Evolutionary conservation across 92 coral and sea anemone species (phyloP).

Genomic region (Galaxea fascicularis): DNA sequence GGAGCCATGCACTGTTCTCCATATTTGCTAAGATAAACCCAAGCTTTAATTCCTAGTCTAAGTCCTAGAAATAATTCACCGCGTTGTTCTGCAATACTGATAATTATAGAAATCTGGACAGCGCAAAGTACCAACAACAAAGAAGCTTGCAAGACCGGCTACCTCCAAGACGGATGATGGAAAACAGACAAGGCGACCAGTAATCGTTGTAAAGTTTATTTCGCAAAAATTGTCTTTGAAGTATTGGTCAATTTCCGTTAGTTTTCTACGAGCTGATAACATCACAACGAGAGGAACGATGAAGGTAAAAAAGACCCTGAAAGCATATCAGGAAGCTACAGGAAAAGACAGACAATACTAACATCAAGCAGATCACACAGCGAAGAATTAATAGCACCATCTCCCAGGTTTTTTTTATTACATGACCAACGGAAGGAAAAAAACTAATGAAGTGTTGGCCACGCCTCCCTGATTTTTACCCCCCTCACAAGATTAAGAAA

Average conservation of each 20-base stretch:
- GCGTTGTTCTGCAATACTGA: not conserved
- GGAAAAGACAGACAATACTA: not conserved
- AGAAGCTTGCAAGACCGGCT: not conserved
- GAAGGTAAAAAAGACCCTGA: not conserved
- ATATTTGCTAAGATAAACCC: not conserved
- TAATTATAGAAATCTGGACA: slow-evolving; percentile 12
- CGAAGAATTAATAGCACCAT: not conserved
- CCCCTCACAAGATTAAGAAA: slow-evolving; percentile 56
- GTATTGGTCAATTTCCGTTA: not conserved
- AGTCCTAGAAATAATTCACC: not conserved
- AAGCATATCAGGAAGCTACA: not conserved
- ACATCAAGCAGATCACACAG: not conserved
- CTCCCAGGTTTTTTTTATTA: not conserved
- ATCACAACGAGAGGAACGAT: not conserved
- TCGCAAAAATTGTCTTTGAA: not conserved
- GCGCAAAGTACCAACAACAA: slow-evolving; percentile 6
- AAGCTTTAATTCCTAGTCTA: not conserved
- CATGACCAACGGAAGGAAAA: slow-evolving; percentile 57
- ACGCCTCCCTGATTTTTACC: slow-evolving; percentile 49
- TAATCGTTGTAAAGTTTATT: not conserved
- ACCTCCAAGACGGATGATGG: slow-evolving; percentile 18
- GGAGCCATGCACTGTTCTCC: slow-evolving; percentile 36
- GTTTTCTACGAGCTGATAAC: no score
- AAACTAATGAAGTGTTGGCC: slow-evolving; percentile 54
- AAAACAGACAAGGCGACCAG: not conserved